Conservation (phyloP, 2,888 invertebrate species). For the Chorisops tibialis region DNA sequence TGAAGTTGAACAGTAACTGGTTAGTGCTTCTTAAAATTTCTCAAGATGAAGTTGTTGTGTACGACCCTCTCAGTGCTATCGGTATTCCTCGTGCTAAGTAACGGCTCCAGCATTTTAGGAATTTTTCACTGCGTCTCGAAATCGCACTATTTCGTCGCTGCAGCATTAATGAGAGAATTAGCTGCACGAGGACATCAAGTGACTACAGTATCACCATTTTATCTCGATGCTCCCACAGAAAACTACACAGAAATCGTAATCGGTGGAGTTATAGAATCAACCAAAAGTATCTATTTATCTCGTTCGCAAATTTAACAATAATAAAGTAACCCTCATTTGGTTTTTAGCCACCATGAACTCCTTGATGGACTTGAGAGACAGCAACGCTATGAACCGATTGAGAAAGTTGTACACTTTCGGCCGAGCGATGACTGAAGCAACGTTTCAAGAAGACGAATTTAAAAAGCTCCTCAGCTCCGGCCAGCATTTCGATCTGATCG, state of each 20-base stretch:
- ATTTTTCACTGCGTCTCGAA: constrained; percentile 34
- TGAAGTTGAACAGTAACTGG: too few species aligned
- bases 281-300: neutral
- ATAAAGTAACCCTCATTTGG: neutral
- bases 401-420: constrained; percentile 34
- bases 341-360: neutral
- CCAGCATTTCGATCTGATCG: constrained; percentile 41
- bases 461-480: constrained; percentile 36
- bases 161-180: constrained; percentile 41
- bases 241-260: constrained; percentile 8
- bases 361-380: neutral
- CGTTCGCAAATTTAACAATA: neutral
- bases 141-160: constrained; percentile 45
- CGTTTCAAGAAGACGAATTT: constrained; percentile 39
- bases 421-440: constrained; percentile 35
- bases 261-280: neutral
- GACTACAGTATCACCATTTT: constrained; percentile 40
- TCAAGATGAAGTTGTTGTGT: neutral
- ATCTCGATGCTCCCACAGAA: constrained; percentile 28
- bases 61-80: neutral
- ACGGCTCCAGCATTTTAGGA: constrained; percentile 15
- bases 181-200: constrained; percentile 45
- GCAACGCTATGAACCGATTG: neutral
- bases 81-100: neutral
- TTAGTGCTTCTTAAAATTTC: too few species aligned